A percentile compares a stretch with the other conserved stretches of the same genome.
Evolutionary conservation across 2,113 vertebrate species (phyloP).

Genomic region (Cervus canadensis): DNA sequence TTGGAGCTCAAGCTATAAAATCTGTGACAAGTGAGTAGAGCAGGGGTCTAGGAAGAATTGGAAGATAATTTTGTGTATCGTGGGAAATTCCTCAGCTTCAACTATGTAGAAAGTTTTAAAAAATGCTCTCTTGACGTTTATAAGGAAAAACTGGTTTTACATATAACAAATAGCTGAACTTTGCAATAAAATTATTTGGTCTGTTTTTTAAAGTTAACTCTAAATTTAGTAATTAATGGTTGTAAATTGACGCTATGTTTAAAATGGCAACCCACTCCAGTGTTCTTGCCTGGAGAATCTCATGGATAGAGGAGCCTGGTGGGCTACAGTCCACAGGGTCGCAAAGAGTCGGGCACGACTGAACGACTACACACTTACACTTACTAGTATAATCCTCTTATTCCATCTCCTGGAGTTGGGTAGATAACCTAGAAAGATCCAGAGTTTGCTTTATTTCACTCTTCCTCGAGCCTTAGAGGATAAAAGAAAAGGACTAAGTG

Average conservation of each 20-base stretch:
- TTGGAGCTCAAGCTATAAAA: neutral
- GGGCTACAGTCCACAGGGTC: too few relatives aligned
- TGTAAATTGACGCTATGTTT: neutral
- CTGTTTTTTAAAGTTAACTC: slow-evolving; percentile 2
- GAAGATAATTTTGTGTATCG: neutral
- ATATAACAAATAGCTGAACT: neutral
- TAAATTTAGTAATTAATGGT: neutral
- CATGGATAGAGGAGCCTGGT: too few relatives aligned
- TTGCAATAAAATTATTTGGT: neutral
- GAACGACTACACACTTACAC: too few relatives aligned
- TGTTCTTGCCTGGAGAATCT: too few relatives aligned
- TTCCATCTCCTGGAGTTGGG: neutral
- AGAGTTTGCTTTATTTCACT: neutral
- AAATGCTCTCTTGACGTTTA: neutral
- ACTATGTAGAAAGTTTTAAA: neutral
- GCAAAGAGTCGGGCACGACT: too few relatives aligned
- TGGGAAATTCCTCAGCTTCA: neutral
- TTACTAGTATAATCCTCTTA: neutral
- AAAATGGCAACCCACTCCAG: too few relatives aligned
- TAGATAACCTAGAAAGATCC: neutral
- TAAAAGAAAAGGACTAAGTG: neutral
- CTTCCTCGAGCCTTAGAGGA: neutral
- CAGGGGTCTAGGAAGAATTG: neutral
- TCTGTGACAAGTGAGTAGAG: neutral
- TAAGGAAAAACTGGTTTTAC: neutral